A percentile compares a stretch with the other conserved stretches of the same genome.
Evolutionary conservation across 2,113 vertebrate species (phyloP).

Genomic region (Centrocercus urophasianus): DNA sequence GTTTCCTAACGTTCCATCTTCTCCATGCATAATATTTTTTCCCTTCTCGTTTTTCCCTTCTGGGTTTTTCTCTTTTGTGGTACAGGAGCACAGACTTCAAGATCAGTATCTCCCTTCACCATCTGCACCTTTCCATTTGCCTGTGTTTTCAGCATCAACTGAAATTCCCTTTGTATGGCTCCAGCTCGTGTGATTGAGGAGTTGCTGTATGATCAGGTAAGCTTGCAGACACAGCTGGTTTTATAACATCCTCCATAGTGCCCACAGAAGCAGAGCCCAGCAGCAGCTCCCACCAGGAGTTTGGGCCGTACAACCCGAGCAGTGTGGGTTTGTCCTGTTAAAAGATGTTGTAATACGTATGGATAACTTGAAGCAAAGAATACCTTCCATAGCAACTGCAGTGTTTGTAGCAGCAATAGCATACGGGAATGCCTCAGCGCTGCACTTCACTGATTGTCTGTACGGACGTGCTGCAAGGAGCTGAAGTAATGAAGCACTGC

Average conservation of each 20-base stretch:
- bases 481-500: not conserved
- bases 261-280: not conserved
- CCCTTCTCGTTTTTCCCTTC: not conserved
- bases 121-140: not conserved
- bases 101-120: not conserved
- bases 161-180: not conserved
- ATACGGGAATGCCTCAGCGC: not conserved
- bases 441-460: fast-evolving
- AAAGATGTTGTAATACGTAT: not conserved
- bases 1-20: not conserved
- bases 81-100: not conserved
- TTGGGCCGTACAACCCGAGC: not conserved
- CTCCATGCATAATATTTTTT: not conserved
- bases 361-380: not conserved
- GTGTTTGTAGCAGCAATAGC: not conserved
- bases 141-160: not conserved
- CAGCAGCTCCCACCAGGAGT: not conserved
- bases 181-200: fast-evolving
- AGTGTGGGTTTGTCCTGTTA: not conserved
- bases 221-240: not conserved
- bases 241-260: fast-evolving
- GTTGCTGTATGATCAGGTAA: not conserved
- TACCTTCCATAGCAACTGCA: not conserved
- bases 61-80: not conserved
- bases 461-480: not conserved